Conservation (phyloP, 2,797 vertebrate species). For the Bradypodion pumilum region DNA sequence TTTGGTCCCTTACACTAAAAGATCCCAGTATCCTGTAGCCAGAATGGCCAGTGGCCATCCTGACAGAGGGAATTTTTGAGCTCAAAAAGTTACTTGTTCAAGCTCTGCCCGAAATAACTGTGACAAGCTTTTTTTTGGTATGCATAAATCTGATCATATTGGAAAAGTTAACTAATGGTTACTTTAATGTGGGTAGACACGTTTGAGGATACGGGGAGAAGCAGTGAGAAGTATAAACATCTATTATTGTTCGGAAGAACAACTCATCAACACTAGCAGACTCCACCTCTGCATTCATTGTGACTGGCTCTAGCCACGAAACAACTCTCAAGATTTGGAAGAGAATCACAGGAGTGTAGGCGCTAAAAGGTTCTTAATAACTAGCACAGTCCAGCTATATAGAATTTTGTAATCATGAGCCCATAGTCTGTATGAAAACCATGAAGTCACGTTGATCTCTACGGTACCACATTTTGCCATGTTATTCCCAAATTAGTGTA, state of each 20-base stretch:
- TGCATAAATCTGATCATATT: not conserved
- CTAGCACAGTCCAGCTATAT: not conserved
- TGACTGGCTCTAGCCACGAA: not conserved
- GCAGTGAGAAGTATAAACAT: too few species aligned
- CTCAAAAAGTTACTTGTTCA: too few species aligned
- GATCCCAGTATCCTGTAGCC: not conserved
- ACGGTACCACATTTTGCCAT: constrained; percentile 33
- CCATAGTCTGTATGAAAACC: not conserved
- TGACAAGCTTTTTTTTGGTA: not conserved
- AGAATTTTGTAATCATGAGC: not conserved
- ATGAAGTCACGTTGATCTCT: constrained; percentile 12
- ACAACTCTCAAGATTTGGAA: not conserved
- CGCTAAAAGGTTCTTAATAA: not conserved
- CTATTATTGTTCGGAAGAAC: not conserved
- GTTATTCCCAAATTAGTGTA: not conserved
- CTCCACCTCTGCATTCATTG: not conserved
- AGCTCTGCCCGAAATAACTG: too few species aligned
- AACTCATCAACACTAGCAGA: not conserved
- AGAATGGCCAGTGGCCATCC: not conserved
- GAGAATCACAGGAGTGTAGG: not conserved
- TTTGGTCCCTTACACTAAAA: too few species aligned
- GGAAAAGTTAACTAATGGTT: not conserved
- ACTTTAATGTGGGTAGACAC: not conserved
- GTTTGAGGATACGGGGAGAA: not conserved
- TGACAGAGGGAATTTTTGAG: not conserved